Evolutionary conservation across 2,888 invertebrate species (phyloP), one percentile per base, ranked within the genome.

Genomic region (Malthinus flaveolus): DNA sequence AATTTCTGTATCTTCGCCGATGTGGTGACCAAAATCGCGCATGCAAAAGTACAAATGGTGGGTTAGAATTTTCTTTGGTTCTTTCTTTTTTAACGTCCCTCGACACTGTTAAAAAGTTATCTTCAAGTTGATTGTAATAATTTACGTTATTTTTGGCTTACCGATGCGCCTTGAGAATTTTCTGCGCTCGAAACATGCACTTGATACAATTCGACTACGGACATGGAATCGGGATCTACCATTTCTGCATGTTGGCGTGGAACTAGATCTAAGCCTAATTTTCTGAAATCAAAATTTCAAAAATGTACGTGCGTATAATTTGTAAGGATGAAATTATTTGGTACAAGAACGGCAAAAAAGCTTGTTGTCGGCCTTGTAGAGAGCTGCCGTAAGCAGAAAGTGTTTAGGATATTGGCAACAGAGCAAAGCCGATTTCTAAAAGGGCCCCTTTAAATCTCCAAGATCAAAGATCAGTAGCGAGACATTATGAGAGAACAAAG

Each of bases 241-340:
- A 93, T 93, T 73, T 93, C 87, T 23, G 93, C 90, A 32, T 93
- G 93, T 64, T 91, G 87, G 23, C 97, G 85, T 0, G 97, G 97
- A 15, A 97, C 96, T 73, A 97, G 79, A 79, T 97, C 97, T 73
- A 97, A 79, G 0, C 92, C 93, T 49, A 97, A 84, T 83, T 95
- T 93, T 77, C 96, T 96, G 83, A 15, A 42, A 15, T 15, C 13
- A 23, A 23, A 23, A 23, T 23, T 23, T 23, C n/a, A n/a, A n/a
- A n/a, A n/a, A n/a, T n/a, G n/a, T n/a, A n/a, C n/a, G n/a, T n/a
- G n/a, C n/a, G n/a, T n/a, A n/a, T n/a, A n/a, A n/a, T n/a, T n/a
- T n/a, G n/a, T n/a, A n/a, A n/a, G n/a, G n/a, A n/a, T n/a, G n/a
- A n/a, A n/a, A n/a, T n/a, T n/a, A n/a, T n/a, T n/a, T n/a, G n/a